Evolutionary conservation across 2,888 invertebrate species (phyloP), one percentile per base, ranked within the genome.

Genomic region (Lissonota sp.): DNA sequence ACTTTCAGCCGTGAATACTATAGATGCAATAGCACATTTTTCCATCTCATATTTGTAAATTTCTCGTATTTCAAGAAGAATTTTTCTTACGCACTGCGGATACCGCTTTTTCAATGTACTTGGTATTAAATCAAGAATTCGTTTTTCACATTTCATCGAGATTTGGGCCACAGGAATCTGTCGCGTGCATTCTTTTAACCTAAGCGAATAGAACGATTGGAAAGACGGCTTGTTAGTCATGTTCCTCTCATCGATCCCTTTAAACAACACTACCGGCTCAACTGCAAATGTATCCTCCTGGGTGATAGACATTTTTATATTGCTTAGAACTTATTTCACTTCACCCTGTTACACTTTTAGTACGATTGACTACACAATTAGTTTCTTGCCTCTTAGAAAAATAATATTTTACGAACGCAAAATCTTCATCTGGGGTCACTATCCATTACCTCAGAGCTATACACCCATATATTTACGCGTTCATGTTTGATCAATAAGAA

Each of bases 1-100:
- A 6, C 26, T 49, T 1, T 64, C 69, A 1, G 66, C 37, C 1
- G 42, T 57, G 2, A 73, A 16, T 5, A 83, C 60, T 8, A 81
- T 84, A 40, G 78, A 79, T 1, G 55, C 74, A 4, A 85, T 62
- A 5, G 82, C 79, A 37, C 87, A 86, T 26, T 83, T 72, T 80
- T 86, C 82, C 87, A 90, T 91, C 42, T 88, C 87, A 42, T 87
- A 81, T 1, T 84, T 40, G 63, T 91, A 90, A n/a, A 85, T 86
- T 10, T 87, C 72, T 51, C 84, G 86, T 7, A 88, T 82, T 80
- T 92, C 91, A 0, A 81, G 51, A 42, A 92, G 70, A n/a, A 88
- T 78, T 10, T 69, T 82, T 46, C 87, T 83, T 7, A 91, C 73
- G 4, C 87, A 66, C 4, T 55, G 39, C 4, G 80, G 83, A 78